phyloP scores from a whole-genome alignment of 2,113 vertebrate genomes.

The Hyperoodon ampullatus region DNA sequence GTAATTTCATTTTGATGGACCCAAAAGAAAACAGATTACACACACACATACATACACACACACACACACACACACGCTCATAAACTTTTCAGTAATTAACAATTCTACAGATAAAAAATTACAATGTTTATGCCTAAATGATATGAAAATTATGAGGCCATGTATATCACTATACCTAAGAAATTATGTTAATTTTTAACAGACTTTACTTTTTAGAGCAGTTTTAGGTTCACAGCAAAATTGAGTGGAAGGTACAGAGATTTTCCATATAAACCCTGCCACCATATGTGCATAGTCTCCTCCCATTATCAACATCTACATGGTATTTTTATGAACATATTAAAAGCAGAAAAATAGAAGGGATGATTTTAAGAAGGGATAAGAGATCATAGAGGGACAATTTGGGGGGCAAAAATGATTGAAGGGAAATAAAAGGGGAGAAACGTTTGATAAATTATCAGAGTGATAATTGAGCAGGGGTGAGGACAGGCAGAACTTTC shows the following conservation, averaged over 20 bases:
- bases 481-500: not conserved
- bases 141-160: constrained; percentile 13
- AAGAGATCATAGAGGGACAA: not conserved
- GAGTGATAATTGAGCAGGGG: not conserved
- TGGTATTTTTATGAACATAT: not conserved
- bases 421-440: not conserved
- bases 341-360: not conserved
- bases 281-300: not conserved
- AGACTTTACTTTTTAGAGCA: not conserved
- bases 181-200: not conserved
- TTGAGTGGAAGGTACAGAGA: not conserved
- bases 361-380: not conserved
- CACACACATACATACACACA: not conserved
- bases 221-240: not conserved
- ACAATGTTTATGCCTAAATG: not conserved
- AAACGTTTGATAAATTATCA: not conserved
- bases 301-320: not conserved
- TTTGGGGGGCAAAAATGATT: not conserved
- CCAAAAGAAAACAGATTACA: constrained; percentile 22
- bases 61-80: not conserved
- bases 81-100: constrained; percentile 9
- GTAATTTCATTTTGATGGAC: constrained; percentile 64
- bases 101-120: constrained; percentile 6
- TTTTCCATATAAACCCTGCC: not conserved
- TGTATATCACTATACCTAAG: not conserved